phyloP scores from a whole-genome alignment of 2,113 vertebrate genomes.

The Acanthisitta chloris region DNA sequence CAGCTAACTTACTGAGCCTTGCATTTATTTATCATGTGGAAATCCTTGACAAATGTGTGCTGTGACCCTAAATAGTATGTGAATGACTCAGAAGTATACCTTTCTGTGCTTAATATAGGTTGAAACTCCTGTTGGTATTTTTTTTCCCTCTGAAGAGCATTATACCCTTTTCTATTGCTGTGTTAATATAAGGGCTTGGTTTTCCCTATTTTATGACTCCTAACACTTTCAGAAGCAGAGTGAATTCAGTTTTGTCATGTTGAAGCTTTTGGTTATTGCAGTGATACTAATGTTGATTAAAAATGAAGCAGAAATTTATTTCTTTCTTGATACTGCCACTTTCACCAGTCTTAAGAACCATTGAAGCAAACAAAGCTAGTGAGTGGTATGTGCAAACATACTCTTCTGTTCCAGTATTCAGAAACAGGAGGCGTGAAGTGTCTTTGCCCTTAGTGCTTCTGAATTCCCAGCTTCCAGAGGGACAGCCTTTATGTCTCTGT shows the following conservation, averaged over 20 bases:
- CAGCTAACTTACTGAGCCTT: background rate
- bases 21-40: background rate
- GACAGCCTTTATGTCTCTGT: background rate
- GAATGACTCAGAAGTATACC: constrained; percentile 34
- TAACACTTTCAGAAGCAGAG: background rate
- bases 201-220: background rate
- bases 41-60: background rate
- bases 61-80: background rate
- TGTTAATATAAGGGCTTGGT: background rate
- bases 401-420: background rate
- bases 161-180: background rate
- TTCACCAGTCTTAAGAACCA: background rate
- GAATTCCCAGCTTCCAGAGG: background rate
- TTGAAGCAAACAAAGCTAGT: background rate
- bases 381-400: background rate
- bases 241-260: background rate
- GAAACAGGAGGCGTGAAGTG: background rate
- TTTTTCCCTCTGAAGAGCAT: background rate
- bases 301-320: background rate
- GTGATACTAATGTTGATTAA: background rate
- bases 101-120: background rate
- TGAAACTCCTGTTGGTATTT: background rate
- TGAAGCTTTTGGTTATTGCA: background rate
- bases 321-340: background rate
- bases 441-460: background rate